Evolutionary conservation across 2,888 invertebrate species (phyloP), one percentile per base, ranked within the genome.

Genomic region (Sclerodermus sp.): DNA sequence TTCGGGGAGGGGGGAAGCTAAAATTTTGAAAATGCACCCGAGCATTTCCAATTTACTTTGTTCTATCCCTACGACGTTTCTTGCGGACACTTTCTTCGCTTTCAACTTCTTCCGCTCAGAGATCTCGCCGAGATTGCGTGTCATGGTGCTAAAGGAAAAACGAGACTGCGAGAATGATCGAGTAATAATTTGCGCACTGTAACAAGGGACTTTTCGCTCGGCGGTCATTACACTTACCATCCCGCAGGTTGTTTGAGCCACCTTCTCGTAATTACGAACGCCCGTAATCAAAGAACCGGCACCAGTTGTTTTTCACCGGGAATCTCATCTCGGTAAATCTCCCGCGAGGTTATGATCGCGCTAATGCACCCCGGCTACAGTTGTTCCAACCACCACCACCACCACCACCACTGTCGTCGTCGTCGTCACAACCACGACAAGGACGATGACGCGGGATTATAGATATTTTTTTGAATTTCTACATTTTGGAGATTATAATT

Each of bases 81-180:
- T 23, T 23, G 3, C 8, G 3, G 23, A 5, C 23, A 5, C n/a
- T 23, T 8, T 5, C 3, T 8, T 23, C 23, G 23, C 23, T 23
- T 23, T 23, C 8, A 23, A 8, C 3, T 23, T 23, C 23, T 23
- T 23, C 23, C 23, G 23, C 23, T 23, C 23, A 8, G 23, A 3
- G 23, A 23, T 23, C 34, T 12, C 34, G 34, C 4, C n/a, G 13
- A 34, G 34, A 34, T 34, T 34, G 34, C 34, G 34, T 34, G 34
- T 34, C 34, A 34, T 34, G 12, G n/a, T 12, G 34, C 3, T 12
- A 34, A 34, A 34, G n/a, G 34, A 34, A 43, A 63, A 67, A 58
- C 53, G 38, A 38, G 48, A 42, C 43, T 49, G 54, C 51, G 61
- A 51, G 17, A 42, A 47, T 47, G 46, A 29, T 31, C 41, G 44